These are phyloP conservation scores for Coenonympha glycerion DNA, from an alignment of 2,888 invertebrate genomes.

Conservation along the genomic window DNA sequence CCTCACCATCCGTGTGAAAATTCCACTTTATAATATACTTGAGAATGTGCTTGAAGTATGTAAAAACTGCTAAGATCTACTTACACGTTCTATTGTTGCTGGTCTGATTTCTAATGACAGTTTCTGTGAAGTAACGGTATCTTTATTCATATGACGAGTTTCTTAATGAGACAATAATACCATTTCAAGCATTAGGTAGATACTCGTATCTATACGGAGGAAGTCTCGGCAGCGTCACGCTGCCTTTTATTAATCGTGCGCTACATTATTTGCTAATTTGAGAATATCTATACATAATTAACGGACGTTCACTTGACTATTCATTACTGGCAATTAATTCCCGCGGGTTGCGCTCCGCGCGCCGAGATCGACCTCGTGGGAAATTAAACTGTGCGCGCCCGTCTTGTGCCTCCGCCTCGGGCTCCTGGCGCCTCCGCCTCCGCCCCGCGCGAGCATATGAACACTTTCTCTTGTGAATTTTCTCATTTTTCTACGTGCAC, in stretches of 20 bases:
- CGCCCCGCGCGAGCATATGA: slow-evolving; percentile 60
- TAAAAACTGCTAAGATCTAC: slow-evolving; percentile 12
- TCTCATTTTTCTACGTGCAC: slow-evolving; percentile 57
- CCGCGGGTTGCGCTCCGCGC: slow-evolving; percentile 72
- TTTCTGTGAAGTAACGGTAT: not conserved
- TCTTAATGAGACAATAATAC: not conserved
- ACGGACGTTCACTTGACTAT: slow-evolving; percentile 73
- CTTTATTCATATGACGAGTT: not conserved
- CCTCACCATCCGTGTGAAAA: slow-evolving; percentile 63
- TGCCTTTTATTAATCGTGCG: slow-evolving; percentile 12
- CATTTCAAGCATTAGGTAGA: not conserved
- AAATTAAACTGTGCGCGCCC: slow-evolving; percentile 75
- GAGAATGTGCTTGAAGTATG: slow-evolving; percentile 18
- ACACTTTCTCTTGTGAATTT: slow-evolving; percentile 66
- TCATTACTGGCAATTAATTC: slow-evolving; percentile 77
- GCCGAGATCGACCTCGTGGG: slow-evolving; percentile 76
- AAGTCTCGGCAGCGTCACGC: not conserved
- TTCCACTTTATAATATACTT: slow-evolving; percentile 19
- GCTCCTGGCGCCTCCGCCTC: slow-evolving; percentile 39
- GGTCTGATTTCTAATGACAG: slow-evolving; percentile 13
- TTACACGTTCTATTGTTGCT: slow-evolving; percentile 10
- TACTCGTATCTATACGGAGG: not conserved
- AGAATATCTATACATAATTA: slow-evolving; percentile 60
- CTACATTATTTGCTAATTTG: slow-evolving; percentile 32
- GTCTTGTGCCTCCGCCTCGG: slow-evolving; percentile 61